Evolutionary conservation across 2,113 vertebrate species (phyloP), one percentile per base, ranked within the genome.

Genomic region (Spheniscus mendiculus): DNA sequence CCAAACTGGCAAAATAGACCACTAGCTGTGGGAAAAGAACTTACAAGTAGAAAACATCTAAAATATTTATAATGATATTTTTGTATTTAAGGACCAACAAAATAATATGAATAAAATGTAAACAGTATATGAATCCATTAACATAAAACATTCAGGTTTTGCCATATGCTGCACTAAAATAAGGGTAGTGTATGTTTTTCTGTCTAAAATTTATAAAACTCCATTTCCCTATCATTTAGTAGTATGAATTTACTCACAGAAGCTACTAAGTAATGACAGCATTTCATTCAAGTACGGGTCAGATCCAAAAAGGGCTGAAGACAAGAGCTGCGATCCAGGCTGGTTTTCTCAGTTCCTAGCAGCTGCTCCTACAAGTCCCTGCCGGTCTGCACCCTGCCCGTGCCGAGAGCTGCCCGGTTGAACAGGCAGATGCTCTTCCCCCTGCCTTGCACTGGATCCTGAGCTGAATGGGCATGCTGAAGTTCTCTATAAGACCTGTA

Each of bases 21-120:
- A 91, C 89, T 83, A 87, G 83, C 94, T 95, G 92, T 38, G 72
- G 76, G 67, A 90, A 91, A 76, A 61, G 34, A 88, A 67, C 40
- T 74, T 78, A 84, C 4, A 93, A 72, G 25, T 3, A 79, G 29
- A 89, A 95, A 95, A 89, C 42, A 93, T 14, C 27, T 93, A 25
- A 81, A 96, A 83, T 94, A 92, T 74, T 96, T 87, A 74, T 58
- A 85, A 91, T 66, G 3, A 18, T 61, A 30, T 52, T 91, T 85
- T 90, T 82, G 9, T 52, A 76, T 87, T 87, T 97, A 95, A 89
- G 44, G 27, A 71, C 11, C 44, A 89, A 79, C 26, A 91, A 84
- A 95, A 69, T 71, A 87, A 76, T 74, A 61, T 5, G 27, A 89
- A 82, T 82, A 56, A 74, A 90, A 87, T 44, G 34, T 84, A 95